Percentiles rank a stretch among this genome's conserved stretches.
These are phyloP conservation scores for Saturnia japonica DNA, from an alignment of 2,888 invertebrate genomes.

Conservation along the genomic window DNA sequence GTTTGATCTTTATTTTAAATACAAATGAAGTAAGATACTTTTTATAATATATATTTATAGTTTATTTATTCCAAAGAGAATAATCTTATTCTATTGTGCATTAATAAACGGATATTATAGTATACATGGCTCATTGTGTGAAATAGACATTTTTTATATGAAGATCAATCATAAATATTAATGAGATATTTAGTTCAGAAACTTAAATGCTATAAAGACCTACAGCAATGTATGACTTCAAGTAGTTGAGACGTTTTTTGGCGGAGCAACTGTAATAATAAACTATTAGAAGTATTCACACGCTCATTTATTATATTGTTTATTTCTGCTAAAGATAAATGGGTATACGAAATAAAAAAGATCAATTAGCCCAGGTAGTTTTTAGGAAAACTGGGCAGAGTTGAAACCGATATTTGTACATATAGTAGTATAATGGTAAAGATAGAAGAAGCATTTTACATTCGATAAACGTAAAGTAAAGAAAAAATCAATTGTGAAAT, in stretches of 20 bases:
- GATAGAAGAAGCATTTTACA: neutral
- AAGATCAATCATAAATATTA: slow-evolving; percentile 9
- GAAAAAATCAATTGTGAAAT: neutral
- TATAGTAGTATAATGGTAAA: neutral
- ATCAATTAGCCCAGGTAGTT: neutral
- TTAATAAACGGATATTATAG: slow-evolving; percentile 4
- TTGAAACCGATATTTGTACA: neutral
- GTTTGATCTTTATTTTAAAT: neutral
- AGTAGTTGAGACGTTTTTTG: neutral
- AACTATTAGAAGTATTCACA: neutral
- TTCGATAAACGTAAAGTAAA: neutral
- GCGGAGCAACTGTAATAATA: neutral
- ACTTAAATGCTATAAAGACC: neutral
- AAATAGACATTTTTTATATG: neutral
- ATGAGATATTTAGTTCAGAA: neutral
- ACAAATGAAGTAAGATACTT: neutral
- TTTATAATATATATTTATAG: neutral
- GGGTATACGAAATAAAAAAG: neutral
- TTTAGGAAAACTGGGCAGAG: neutral
- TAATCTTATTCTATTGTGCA: neutral
- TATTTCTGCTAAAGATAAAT: neutral
- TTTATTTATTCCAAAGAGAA: neutral
- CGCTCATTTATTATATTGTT: neutral
- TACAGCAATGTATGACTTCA: neutral
- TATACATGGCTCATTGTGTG: slow-evolving; percentile 18